Conservation (phyloP, 2,888 invertebrate genomes). For the Atethmia centrago region DNA sequence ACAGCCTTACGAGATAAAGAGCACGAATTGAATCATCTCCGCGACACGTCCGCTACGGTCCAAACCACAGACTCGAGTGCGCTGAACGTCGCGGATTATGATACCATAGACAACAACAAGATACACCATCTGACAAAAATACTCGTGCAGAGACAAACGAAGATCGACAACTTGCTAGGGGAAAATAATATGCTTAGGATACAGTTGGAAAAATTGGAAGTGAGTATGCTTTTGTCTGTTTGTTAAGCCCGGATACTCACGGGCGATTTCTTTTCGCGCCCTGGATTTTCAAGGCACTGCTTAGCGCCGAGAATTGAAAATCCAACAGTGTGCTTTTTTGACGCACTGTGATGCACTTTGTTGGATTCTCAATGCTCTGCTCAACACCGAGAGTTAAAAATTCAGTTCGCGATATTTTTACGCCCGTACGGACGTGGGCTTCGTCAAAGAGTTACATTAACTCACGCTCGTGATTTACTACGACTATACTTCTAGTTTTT, state of each 20-base stretch:
- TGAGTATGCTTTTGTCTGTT: constrained; percentile 73
- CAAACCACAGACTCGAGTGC: constrained; percentile 78
- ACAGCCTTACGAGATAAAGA: constrained; percentile 80
- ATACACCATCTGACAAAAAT: constrained; percentile 94
- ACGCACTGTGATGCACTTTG: too few relatives aligned
- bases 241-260: too few relatives aligned
- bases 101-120: constrained; percentile 80
- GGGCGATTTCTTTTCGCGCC: too few relatives aligned
- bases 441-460: not conserved
- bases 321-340: too few relatives aligned
- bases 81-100: constrained; percentile 86
- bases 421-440: too few relatives aligned
- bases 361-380: too few relatives aligned
- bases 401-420: too few relatives aligned
- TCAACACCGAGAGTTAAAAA: too few relatives aligned
- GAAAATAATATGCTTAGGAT: constrained; percentile 96
- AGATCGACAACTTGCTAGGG: constrained; percentile 95
- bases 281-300: not conserved
- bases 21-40: constrained; percentile 74
- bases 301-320: too few relatives aligned
- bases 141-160: constrained; percentile 95
- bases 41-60: constrained; percentile 70
- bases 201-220: constrained; percentile 95
- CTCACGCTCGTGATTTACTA: not conserved
- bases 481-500: not conserved